Conservation (phyloP, 1,140 invertebrate species). For the Triops longicaudatus region DNA sequence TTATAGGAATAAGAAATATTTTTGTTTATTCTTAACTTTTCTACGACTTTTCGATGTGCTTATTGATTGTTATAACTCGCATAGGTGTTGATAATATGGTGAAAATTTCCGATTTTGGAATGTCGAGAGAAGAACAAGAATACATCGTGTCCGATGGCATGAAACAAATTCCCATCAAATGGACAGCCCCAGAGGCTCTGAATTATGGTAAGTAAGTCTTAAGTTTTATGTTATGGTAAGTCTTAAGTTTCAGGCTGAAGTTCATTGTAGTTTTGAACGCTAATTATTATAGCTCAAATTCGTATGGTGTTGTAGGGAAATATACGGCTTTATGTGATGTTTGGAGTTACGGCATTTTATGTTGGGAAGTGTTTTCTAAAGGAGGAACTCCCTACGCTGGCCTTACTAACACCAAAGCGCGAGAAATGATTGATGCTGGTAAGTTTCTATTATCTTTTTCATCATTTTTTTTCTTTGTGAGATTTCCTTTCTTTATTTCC, state of each 20-base stretch:
- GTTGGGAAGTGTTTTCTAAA: conserved; percentile 94
- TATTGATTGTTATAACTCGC: not conserved
- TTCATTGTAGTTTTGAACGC: too few species aligned
- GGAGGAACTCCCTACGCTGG: conserved; percentile 89
- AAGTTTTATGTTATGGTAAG: too few species aligned
- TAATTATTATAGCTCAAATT: conserved; percentile 19
- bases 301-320: conserved; percentile 53
- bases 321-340: conserved; percentile 96
- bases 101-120: conserved; percentile 96
- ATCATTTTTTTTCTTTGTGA: not conserved
- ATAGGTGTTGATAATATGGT: conserved; percentile 68
- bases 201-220: conserved; percentile 83
- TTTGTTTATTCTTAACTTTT: not conserved
- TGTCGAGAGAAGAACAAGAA: conserved; percentile 95
- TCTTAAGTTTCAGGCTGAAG: too few species aligned
- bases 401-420: conserved; percentile 81
- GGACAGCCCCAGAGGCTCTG: conserved; percentile 92
- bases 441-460: conserved; percentile 32
- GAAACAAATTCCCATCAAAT: conserved; percentile 98
- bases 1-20: not conserved
- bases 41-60: not conserved
- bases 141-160: conserved; percentile 94
- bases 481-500: too few species aligned
- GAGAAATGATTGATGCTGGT: conserved; percentile 90
- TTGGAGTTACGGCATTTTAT: conserved; percentile 95